Base-by-base conservation (phyloP, 1,140 invertebrate genomes). In the Diuraphis noxia region DNA sequence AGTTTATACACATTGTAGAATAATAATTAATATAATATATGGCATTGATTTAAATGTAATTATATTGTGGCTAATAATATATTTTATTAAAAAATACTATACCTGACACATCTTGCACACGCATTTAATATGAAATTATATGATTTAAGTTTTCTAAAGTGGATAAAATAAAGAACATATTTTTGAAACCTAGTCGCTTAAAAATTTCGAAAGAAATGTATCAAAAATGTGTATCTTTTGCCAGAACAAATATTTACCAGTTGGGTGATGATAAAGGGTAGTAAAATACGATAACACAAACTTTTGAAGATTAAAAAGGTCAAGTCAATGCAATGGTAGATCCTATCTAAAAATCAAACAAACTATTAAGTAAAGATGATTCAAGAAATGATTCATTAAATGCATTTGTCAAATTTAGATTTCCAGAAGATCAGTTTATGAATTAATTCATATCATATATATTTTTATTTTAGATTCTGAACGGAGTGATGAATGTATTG, bases 101-200 rank as follows among this genome's bases (percentile, higher is more conserved):
- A 36, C 13, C 30, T 19, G 19, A 77, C 34, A 34, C 13, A 13
- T 21, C 2, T 38, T 36, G 21, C 19, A 21, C 6, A 79, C 21
- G 34, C 6, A 79, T 6, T 36, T 79, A 6, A 79, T 79, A 0
- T 9, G 6, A 79, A 89, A 77, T 25, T 17, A 43, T 40, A 23
- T 30, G 49, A 89, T 41, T 1, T 56, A 56, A 25, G 8, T 56
- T 56, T 56, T 56, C 25, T 56, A 30, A 56, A 56, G 25, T 56
- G 25, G 8, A 30, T 25, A 9, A 30, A 56, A 10, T 63, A 63
- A 30, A 63, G 3, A 77, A 90, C 30, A 41, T 91, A 17, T 93
- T 93, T 85, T n/a, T 56, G n/a, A 93, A 92, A 91, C 49, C 92
- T 34, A 41, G 56, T 52, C 6, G 91, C 41, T 56, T 91, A 72